Evolutionary conservation across 2,797 vertebrate species (phyloP), one percentile per base, ranked within the genome.

Genomic region (Spinus pinus): DNA sequence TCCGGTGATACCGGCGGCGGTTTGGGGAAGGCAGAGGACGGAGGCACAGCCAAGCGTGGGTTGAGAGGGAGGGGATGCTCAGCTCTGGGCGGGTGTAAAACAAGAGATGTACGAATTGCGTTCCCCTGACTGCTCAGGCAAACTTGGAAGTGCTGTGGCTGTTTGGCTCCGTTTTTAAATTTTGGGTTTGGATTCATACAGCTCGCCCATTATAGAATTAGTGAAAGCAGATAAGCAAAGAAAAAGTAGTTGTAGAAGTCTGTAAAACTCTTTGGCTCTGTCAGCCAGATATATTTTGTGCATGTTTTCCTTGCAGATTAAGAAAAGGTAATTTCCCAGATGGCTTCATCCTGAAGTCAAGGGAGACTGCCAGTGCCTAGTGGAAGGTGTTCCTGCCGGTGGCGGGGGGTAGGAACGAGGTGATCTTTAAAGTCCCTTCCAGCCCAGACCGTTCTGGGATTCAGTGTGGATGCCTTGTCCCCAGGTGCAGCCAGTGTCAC

Each of bases 171-270:
- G 3, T 2, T 28, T 64, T 65, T 27, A 10, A 10, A 4, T 8
- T 8, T 37, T 10, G 44, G 1, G 1, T 30, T 73, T 22, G n/a
- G 3, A 4, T 28, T 50, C 4, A 0, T 16, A 0, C 6, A 22
- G 0, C 14, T 51, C 22, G 0, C 0, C 8, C 5, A 0, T 4
- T 42, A 1, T 0, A 2, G 41, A 47, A 4, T 6, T 9, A 30
- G 8, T 4, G 3, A 11, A 10, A 6, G 6, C 8, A 44, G 24
- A 5, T 7, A 30, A n/a, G 6, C 6, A 3, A 1, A 19, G 35
- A 3, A n/a, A 7, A 39, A 50, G 4, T 1, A 23, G 4, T 2
- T 24, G 15, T 2, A 8, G 8, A 12, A 14, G 5, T 14, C 8
- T 20, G 0, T 25, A 2, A 10, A 25, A 18, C 3, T 41, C 1